phyloP scores from a whole-genome alignment of 2,797 vertebrate genomes.

The Sternarchorhynchus goeldii region DNA sequence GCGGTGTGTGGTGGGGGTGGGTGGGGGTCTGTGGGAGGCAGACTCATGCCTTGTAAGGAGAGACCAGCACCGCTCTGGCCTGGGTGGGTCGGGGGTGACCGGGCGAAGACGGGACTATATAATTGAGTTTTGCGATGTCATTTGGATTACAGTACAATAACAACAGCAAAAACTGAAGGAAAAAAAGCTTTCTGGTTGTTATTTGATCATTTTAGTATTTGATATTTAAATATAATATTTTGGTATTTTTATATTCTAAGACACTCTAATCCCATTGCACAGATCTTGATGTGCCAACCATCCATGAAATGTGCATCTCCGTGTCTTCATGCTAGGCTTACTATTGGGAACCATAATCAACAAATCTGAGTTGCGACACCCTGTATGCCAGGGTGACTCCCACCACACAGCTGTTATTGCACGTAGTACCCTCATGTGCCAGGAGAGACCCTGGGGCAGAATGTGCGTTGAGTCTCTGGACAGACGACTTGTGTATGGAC shows the following conservation, averaged over 20 bases:
- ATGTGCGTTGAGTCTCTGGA: background rate
- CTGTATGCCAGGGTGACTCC: conserved; percentile 24
- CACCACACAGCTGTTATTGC: conserved; percentile 36
- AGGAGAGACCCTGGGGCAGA: conserved; percentile 3
- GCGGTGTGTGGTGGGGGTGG: background rate
- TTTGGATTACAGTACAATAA: background rate
- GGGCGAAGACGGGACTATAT: background rate
- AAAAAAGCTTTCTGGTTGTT: background rate
- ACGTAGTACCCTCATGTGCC: conserved; percentile 14
- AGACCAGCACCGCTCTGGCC: conserved; percentile 2
- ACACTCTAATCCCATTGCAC: too few relatives aligned
- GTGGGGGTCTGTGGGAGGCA: conserved; percentile 27
- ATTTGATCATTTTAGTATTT: background rate
- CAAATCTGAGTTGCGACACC: conserved; percentile 33
- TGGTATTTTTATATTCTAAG: background rate
- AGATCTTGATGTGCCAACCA: background rate
- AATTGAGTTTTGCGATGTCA: background rate
- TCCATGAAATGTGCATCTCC: background rate
- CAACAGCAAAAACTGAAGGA: background rate
- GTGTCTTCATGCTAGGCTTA: background rate
- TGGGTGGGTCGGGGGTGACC: conserved; percentile 5
- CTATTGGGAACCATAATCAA: conserved; percentile 44
- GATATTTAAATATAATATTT: background rate
- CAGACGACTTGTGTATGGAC: background rate
- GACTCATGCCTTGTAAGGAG: conserved; percentile 63